Evolutionary conservation across 2,888 invertebrate species (phyloP).

Genomic region (Mimachlamys varia): DNA sequence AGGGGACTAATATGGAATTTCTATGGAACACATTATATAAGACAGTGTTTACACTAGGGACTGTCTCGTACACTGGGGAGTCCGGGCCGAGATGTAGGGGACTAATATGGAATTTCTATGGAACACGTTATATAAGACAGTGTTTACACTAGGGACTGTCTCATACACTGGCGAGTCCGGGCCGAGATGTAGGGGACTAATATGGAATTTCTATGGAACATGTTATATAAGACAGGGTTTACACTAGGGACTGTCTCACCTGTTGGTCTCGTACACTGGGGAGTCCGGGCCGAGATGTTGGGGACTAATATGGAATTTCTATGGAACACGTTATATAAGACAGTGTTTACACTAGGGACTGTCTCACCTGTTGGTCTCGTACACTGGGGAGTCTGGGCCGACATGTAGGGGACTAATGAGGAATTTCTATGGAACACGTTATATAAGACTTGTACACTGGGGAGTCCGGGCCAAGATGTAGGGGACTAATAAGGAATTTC

Average conservation of each 20-base stretch:
- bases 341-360: too few species aligned
- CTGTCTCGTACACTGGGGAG: conserved; percentile 49
- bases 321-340: neutral
- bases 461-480: conserved; percentile 49
- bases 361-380: conserved; percentile 38
- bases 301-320: too few species aligned
- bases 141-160: too few species aligned
- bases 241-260: neutral
- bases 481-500: too few species aligned
- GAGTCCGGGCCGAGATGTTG: conserved; percentile 50
- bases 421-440: too few species aligned
- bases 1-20: too few species aligned
- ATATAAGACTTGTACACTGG: conserved; percentile 42
- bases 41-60: too few species aligned
- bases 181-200: too few species aligned
- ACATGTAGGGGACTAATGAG: too few species aligned
- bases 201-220: too few species aligned
- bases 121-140: neutral
- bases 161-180: conserved; percentile 53
- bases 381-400: conserved; percentile 52
- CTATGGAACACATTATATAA: neutral
- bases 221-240: too few species aligned
- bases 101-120: too few species aligned
- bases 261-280: conserved; percentile 47
- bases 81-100: conserved; percentile 46